A percentile compares a stretch with the other conserved stretches of the same genome.
phyloP scores from a whole-genome alignment of 2,888 invertebrate species.

The Chymomyza procnemis region DNA sequence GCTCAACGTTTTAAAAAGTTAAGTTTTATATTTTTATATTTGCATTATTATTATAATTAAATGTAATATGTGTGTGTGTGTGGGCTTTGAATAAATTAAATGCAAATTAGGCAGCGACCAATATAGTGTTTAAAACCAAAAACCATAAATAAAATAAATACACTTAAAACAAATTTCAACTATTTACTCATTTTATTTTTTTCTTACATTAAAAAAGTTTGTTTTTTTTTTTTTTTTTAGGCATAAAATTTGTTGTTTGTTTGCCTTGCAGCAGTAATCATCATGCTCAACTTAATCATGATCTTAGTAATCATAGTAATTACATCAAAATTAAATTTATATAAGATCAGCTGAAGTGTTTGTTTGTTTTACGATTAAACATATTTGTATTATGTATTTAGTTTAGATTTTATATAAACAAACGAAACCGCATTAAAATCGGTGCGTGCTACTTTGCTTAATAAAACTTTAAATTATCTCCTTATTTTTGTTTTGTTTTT shows the following conservation, averaged over 20 bases:
- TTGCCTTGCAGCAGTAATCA: constrained; percentile 45
- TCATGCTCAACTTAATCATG: constrained; percentile 63
- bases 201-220: constrained; percentile 61
- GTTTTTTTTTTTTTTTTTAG: constrained; percentile 38
- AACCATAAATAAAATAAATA: constrained; percentile 34
- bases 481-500: constrained; percentile 1
- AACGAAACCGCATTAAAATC: constrained; percentile 47
- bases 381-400: constrained; percentile 24
- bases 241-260: constrained; percentile 54
- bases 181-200: constrained; percentile 60
- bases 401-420: constrained; percentile 36
- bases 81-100: constrained; percentile 29
- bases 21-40: constrained; percentile 23
- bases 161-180: constrained; percentile 48
- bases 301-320: constrained; percentile 66
- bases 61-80: constrained; percentile 37
- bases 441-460: constrained; percentile 40
- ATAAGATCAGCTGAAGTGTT: constrained; percentile 63
- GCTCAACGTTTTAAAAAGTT: constrained; percentile 24
- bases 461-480: not conserved
- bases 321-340: constrained; percentile 58
- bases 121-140: constrained; percentile 29
- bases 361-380: constrained; percentile 6
- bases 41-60: not conserved
- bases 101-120: constrained; percentile 25